Conservation (phyloP, 2,888 invertebrate species). For the Reticulitermes lucifugus region DNA sequence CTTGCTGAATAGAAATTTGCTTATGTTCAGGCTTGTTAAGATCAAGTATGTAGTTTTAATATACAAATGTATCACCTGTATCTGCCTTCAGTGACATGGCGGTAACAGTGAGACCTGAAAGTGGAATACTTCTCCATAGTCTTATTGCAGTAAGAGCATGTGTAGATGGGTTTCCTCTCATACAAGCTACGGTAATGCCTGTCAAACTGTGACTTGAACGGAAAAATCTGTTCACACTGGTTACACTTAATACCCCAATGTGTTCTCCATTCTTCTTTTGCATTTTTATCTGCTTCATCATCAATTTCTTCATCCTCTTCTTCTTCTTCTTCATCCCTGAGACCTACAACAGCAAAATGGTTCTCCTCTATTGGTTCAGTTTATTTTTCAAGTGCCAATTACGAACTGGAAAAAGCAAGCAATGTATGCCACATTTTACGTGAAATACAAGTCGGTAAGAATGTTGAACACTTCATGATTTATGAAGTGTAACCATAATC, state of each 20-base stretch:
- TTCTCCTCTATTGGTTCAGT: not conserved
- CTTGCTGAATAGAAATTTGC: no score
- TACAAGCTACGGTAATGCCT: conserved; percentile 65
- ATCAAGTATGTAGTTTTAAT: not conserved
- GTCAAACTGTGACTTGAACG: conserved; percentile 67
- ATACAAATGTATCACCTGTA: conserved; percentile 63
- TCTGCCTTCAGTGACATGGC: conserved; percentile 69
- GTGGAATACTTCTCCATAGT: conserved; percentile 67
- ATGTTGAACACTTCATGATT: no score
- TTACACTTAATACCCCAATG: conserved; percentile 69
- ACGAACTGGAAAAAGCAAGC: not conserved
- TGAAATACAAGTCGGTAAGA: no score
- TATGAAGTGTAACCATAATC: no score
- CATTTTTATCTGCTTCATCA: conserved; percentile 64
- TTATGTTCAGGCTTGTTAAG: not conserved
- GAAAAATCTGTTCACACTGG: conserved; percentile 67
- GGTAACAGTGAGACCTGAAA: conserved; percentile 69
- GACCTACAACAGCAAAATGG: conserved; percentile 20
- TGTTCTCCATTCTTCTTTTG: conserved; percentile 63
- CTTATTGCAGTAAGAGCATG: conserved; percentile 70
- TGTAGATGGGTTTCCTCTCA: conserved; percentile 66
- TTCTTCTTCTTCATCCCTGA: conserved; percentile 34
- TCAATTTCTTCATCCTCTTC: conserved; percentile 59
- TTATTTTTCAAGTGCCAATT: not conserved
- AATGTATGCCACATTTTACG: no score